Percentiles rank a stretch among this genome's conserved stretches.
Conservation (phyloP, 2,888 invertebrate species). For the Drosophila dives region DNA sequence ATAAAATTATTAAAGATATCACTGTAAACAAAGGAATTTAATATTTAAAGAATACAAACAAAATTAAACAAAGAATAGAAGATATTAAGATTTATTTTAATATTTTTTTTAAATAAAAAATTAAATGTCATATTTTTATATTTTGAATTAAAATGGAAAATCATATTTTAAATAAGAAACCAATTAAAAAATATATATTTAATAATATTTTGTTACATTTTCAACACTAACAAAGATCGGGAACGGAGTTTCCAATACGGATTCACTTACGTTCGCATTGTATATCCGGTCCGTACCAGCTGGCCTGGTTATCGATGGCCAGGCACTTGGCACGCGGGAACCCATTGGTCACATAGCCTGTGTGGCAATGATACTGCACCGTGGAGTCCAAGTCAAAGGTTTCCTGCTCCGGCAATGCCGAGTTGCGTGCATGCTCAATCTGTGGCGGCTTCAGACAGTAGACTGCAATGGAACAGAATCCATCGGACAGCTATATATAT, state of each 20-base stretch:
- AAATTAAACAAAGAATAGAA: neutral
- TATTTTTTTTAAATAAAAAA: too few species aligned
- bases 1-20: neutral
- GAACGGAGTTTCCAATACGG: neutral
- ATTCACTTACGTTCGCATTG: slow-evolving; percentile 93
- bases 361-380: slow-evolving; percentile 96
- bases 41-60: neutral
- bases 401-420: slow-evolving; percentile 93
- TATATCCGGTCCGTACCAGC: slow-evolving; percentile 99
- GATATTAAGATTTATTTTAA: neutral
- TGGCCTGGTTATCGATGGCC: slow-evolving; percentile 93
- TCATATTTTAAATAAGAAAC: too few species aligned
- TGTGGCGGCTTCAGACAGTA: slow-evolving; percentile 94
- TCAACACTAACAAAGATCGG: neutral
- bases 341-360: slow-evolving; percentile 97
- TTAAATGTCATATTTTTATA: too few species aligned
- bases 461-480: slow-evolving; percentile 84
- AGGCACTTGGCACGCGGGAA: slow-evolving; percentile 97
- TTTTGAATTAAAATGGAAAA: neutral
- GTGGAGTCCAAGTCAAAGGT: slow-evolving; percentile 96
- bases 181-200: neutral
- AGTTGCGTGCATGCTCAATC: slow-evolving; percentile 94
- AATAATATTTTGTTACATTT: neutral
- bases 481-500: neutral
- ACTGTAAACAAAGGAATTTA: too few species aligned